These are phyloP conservation scores for Daktulosphaira vitifoliae DNA, from an alignment of 1,140 invertebrate genomes.

Conservation along the genomic window DNA sequence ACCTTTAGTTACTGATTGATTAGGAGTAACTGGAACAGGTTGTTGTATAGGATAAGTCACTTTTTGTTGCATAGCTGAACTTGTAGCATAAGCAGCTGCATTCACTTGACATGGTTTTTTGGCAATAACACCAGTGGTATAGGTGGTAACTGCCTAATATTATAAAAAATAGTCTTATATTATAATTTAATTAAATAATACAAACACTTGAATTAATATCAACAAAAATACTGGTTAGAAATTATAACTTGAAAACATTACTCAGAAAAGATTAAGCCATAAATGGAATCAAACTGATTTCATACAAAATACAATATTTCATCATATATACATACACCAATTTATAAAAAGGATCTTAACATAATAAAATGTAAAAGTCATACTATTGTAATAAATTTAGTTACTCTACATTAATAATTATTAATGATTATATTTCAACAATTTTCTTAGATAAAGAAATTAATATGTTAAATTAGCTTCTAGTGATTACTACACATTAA, in stretches of 20 bases:
- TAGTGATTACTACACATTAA: too few species aligned
- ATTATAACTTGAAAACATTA: not conserved
- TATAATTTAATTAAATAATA: too few species aligned
- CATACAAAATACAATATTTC: not conserved
- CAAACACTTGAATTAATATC: too few species aligned
- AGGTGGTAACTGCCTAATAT: constrained; percentile 16
- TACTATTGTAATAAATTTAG: too few species aligned
- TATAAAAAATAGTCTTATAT: too few species aligned
- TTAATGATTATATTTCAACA: too few species aligned
- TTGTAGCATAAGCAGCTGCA: constrained; percentile 30
- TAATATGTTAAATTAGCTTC: too few species aligned
- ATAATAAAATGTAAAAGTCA: too few species aligned
- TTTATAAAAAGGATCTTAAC: too few species aligned
- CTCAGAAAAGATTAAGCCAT: constrained; percentile 1
- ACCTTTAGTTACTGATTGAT: constrained; percentile 20
- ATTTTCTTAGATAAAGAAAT: too few species aligned
- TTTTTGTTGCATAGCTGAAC: constrained; percentile 30
- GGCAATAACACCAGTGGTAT: constrained; percentile 19
- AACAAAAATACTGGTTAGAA: too few species aligned
- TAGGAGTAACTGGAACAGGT: constrained; percentile 3
- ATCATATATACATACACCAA: not conserved
- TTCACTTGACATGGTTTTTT: constrained; percentile 29
- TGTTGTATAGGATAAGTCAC: constrained; percentile 27
- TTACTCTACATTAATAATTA: too few species aligned
- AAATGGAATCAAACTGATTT: not conserved